These are phyloP conservation scores for Clanis bilineata DNA, from an alignment of 2,888 invertebrate genomes.

Conservation along the genomic window DNA sequence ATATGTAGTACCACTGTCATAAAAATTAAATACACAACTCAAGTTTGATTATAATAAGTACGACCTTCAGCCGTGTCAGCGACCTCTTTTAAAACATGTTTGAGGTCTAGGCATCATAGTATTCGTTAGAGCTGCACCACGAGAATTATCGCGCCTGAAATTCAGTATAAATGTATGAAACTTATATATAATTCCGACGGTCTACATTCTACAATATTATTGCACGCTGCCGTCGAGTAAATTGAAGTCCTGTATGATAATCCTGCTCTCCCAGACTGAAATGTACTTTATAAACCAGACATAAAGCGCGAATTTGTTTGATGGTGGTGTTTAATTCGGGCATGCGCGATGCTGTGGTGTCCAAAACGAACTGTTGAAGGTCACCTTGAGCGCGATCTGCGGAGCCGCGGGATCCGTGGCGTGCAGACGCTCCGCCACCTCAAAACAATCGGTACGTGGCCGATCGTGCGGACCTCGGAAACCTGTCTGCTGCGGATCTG, in stretches of 20 bases:
- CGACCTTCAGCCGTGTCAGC: neutral
- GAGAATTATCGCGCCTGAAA: neutral
- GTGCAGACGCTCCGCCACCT: conserved; percentile 28
- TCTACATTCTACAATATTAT: conserved; percentile 23
- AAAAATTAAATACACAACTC: neutral
- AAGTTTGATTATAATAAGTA: neutral
- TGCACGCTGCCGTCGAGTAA: conserved; percentile 21
- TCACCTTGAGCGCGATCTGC: conserved; percentile 60
- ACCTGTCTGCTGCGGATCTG: conserved; percentile 12
- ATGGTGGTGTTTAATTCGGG: conserved; percentile 42
- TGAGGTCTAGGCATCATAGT: neutral
- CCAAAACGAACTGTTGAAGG: conserved; percentile 65
- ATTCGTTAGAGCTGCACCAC: neutral
- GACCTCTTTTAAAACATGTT: neutral
- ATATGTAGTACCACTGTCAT: neutral
- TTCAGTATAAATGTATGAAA: neutral
- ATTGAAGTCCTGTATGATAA: conserved; percentile 48
- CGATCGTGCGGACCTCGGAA: conserved; percentile 37
- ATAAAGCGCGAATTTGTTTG: conserved; percentile 44
- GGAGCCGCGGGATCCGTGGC: conserved; percentile 27
- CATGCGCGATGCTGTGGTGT: conserved; percentile 67
- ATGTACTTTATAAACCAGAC: conserved; percentile 27
- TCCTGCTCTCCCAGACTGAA: conserved; percentile 23
- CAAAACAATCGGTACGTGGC: conserved; percentile 46
- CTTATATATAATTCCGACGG: conserved; percentile 14